A percentile compares a stretch with the other conserved stretches of the same genome.
Evolutionary conservation across 2,113 vertebrate species (phyloP).

Genomic region (Xenopus borealis): DNA sequence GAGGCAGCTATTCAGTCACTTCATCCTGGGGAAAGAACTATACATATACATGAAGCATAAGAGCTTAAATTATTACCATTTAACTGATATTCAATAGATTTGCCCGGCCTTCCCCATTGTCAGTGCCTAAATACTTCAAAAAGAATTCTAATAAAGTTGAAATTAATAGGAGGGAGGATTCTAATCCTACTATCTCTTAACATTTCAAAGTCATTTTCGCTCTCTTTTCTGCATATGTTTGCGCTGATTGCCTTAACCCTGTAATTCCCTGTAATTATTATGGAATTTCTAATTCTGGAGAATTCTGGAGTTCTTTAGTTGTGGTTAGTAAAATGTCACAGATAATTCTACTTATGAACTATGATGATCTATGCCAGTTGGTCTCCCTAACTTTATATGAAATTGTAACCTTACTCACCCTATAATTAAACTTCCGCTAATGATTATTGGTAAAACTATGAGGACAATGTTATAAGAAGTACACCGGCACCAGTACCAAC

Average conservation of each 20-base stretch:
- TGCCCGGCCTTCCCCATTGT: slow-evolving; percentile 95
- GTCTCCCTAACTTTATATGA: too few species aligned
- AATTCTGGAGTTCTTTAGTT: too few species aligned
- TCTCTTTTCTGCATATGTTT: slow-evolving; percentile 62
- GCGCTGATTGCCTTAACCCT: slow-evolving; percentile 37
- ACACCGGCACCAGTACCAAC: too few species aligned
- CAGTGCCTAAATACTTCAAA: slow-evolving; percentile 98
- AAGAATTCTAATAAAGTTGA: slow-evolving; percentile 99
- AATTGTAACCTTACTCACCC: too few species aligned
- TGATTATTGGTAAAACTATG: too few species aligned
- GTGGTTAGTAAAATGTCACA: too few species aligned
- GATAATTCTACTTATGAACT: too few species aligned
- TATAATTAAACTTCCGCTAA: too few species aligned
- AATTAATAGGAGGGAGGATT: slow-evolving; percentile 98
- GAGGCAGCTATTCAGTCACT: slow-evolving; percentile 70
- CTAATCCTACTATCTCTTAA: slow-evolving; percentile 99
- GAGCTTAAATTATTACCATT: slow-evolving; percentile 95
- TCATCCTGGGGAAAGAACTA: slow-evolving; percentile 68
- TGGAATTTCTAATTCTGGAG: too few species aligned
- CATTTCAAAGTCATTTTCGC: slow-evolving; percentile 86
- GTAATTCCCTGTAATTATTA: background rate
- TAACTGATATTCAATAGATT: slow-evolving; percentile 99
- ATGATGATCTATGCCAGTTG: too few species aligned
- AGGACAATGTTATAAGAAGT: too few species aligned
- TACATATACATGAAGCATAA: slow-evolving; percentile 77